phyloP scores from a whole-genome alignment of 2,113 vertebrate species.

The Rissa tridactyla region DNA sequence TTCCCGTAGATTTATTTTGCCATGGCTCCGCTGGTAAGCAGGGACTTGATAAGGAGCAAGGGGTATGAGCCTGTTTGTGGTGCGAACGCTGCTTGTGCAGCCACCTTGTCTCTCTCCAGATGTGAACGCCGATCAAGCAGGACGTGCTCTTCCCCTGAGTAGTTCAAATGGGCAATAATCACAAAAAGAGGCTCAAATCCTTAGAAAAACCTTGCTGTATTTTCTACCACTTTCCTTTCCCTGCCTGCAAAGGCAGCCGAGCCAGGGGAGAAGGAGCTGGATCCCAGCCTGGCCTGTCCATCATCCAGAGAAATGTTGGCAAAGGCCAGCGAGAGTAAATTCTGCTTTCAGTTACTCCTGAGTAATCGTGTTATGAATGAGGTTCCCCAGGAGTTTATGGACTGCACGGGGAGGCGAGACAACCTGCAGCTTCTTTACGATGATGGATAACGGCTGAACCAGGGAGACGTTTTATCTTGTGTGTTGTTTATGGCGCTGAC shows the following conservation, averaged over 20 bases:
- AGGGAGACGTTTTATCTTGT: not conserved
- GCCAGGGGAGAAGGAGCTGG: not conserved
- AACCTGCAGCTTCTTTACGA: constrained; percentile 14
- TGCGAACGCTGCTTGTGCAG: not conserved
- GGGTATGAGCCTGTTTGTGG: not conserved
- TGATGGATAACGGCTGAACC: not conserved
- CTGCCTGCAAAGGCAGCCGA: not conserved
- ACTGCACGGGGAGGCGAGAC: not conserved
- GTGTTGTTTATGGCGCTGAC: not conserved
- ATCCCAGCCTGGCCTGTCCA: not conserved
- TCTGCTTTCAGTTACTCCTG: constrained; percentile 18
- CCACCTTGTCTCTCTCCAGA: not conserved
- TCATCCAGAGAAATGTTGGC: constrained; percentile 10
- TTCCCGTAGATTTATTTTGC: not conserved
- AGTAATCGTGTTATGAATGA: constrained; percentile 43
- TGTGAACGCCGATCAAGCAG: not conserved
- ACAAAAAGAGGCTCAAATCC: not conserved
- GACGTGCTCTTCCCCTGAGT: not conserved
- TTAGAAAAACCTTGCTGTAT: not conserved
- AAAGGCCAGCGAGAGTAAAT: not conserved
- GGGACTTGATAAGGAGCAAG: fast-evolving
- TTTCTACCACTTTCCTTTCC: not conserved
- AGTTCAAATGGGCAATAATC: not conserved
- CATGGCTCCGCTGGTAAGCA: not conserved
- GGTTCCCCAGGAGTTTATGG: constrained; percentile 20